Conservation (phyloP, 2,113 vertebrate genomes). For the Haplotaxodon microlepis region DNA sequence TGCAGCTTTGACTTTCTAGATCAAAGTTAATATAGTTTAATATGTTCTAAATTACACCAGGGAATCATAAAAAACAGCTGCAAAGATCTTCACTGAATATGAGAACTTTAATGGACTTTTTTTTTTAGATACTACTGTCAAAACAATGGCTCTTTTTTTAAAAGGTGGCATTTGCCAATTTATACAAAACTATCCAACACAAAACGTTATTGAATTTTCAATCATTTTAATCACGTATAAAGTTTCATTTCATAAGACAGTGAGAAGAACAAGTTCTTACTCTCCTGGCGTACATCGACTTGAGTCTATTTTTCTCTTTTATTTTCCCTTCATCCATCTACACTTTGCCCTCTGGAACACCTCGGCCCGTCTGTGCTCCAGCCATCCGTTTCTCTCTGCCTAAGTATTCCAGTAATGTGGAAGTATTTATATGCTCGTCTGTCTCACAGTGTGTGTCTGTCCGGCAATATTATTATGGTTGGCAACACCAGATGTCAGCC, state of each 20-base stretch:
- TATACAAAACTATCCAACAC: not conserved
- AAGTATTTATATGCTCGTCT: constrained; percentile 53
- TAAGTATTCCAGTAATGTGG: constrained; percentile 59
- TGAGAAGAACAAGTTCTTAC: not conserved
- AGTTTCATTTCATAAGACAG: not conserved
- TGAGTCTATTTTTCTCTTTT: not conserved
- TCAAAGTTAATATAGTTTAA: not conserved
- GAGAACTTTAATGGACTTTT: not conserved
- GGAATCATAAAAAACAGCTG: not conserved
- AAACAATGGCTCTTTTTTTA: not conserved
- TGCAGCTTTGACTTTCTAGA: not conserved
- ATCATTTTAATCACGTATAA: not conserved
- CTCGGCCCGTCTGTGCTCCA: constrained; percentile 39
- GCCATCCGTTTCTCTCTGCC: constrained; percentile 28
- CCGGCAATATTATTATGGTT: constrained; percentile 63
- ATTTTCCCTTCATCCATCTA: constrained; percentile 28
- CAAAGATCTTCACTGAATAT: not conserved
- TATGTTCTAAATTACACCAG: not conserved
- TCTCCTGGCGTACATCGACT: not conserved
- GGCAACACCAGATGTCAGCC: constrained; percentile 38
- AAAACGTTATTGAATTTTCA: not conserved
- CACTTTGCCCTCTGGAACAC: constrained; percentile 46
- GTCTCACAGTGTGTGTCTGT: constrained; percentile 9
- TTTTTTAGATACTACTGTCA: not conserved
- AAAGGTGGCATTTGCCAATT: not conserved